Percentiles rank a stretch among this genome's conserved stretches.
phyloP scores from a whole-genome alignment of 1,140 invertebrate species.

The Diabrotica virgifera region DNA sequence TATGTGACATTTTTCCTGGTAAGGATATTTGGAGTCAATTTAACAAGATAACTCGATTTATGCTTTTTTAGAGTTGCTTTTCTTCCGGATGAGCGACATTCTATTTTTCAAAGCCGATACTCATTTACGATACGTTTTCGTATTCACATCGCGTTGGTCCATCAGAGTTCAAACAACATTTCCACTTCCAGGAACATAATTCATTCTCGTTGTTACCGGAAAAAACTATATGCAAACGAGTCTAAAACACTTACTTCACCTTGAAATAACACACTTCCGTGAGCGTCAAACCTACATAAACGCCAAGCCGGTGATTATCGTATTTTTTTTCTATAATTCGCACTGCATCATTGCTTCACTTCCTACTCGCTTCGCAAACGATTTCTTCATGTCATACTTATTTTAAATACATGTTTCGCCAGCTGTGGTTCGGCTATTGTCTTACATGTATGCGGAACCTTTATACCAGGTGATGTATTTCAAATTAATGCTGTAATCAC shows the following conservation, averaged over 20 bases:
- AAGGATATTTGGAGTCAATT: no score
- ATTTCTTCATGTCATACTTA: slow-evolving; percentile 15
- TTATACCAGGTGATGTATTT: neutral
- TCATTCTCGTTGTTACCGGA: slow-evolving; percentile 12
- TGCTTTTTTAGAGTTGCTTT: no score
- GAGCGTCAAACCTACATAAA: slow-evolving; percentile 23
- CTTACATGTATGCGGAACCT: neutral
- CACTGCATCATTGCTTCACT: slow-evolving; percentile 16
- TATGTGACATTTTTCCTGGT: no score
- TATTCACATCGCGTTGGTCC: no score
- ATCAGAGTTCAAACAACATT: no score
- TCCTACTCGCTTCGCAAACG: slow-evolving; percentile 15
- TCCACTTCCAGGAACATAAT: neutral
- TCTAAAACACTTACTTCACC: slow-evolving; percentile 21
- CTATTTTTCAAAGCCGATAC: no score
- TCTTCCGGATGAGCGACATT: no score
- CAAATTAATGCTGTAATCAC: neutral
- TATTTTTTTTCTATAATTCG: slow-evolving; percentile 15
- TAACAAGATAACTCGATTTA: no score
- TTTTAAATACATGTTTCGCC: slow-evolving; percentile 8
- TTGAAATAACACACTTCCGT: slow-evolving; percentile 21
- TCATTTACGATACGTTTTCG: no score
- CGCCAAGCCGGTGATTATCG: slow-evolving; percentile 16
- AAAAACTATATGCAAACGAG: slow-evolving; percentile 20
- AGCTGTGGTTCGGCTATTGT: neutral